Conservation (phyloP, 2,888 invertebrate genomes). For the Sinodicranocentrus sp. region DNA sequence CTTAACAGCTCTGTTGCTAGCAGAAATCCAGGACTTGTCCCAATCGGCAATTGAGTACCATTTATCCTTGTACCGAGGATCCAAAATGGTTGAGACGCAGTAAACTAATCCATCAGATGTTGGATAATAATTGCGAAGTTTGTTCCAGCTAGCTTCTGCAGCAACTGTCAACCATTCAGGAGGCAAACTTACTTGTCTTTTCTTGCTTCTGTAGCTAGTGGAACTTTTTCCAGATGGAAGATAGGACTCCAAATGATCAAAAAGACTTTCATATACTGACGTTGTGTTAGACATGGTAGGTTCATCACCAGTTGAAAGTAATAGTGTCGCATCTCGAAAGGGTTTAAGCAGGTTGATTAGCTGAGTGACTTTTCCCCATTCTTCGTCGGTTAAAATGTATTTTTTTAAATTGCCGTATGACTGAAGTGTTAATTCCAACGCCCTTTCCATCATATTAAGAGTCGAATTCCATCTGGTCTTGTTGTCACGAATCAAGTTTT, state of each 20-base stretch:
- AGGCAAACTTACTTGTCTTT: background rate
- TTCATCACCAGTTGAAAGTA: slow-evolving; percentile 15
- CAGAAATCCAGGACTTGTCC: slow-evolving; percentile 15
- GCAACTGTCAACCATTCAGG: slow-evolving; percentile 13
- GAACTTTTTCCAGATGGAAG: background rate
- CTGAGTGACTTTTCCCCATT: slow-evolving; percentile 34
- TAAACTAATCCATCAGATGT: slow-evolving; percentile 2
- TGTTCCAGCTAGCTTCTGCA: background rate
- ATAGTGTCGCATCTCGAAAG: slow-evolving; percentile 42
- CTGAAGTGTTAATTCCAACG: background rate
- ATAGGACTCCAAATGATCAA: slow-evolving; percentile 25
- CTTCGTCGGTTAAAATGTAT: slow-evolving; percentile 6
- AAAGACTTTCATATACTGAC: slow-evolving; percentile 36
- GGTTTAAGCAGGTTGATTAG: slow-evolving; percentile 28
- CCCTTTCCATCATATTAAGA: slow-evolving; percentile 22
- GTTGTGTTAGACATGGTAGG: slow-evolving; percentile 47
- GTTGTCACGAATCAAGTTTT: background rate
- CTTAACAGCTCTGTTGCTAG: too few relatives aligned
- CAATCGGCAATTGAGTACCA: slow-evolving; percentile 35
- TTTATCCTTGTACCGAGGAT: slow-evolving; percentile 3
- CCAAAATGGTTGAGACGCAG: background rate
- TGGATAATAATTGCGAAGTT: slow-evolving; percentile 32
- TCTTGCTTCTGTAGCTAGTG: background rate
- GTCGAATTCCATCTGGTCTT: slow-evolving; percentile 39
- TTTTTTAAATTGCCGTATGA: background rate